A percentile compares a stretch with the other conserved stretches of the same genome.
phyloP scores from a whole-genome alignment of 2,888 invertebrate species.

The Andrena chrysosceles region DNA sequence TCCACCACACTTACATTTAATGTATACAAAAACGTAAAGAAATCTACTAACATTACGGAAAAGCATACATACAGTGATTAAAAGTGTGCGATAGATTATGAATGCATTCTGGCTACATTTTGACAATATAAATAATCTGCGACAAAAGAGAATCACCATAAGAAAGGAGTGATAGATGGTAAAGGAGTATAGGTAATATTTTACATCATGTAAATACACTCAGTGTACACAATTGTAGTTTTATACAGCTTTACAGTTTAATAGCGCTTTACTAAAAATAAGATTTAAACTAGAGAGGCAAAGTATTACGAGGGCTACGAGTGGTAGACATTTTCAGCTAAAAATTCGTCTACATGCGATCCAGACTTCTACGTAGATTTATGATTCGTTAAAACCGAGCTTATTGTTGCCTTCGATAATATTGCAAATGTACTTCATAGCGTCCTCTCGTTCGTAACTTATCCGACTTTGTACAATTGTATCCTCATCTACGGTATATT shows the following conservation, averaged over 20 bases:
- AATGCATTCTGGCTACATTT: constrained; percentile 17
- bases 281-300: constrained; percentile 19
- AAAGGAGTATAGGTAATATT: constrained; percentile 37
- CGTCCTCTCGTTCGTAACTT: constrained; percentile 30
- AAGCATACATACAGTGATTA: constrained; percentile 48
- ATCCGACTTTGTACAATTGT: constrained; percentile 50
- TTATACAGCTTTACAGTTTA: constrained; percentile 50
- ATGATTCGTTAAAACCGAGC: constrained; percentile 33
- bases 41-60: constrained; percentile 41
- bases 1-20: constrained; percentile 70
- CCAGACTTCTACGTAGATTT: constrained; percentile 35
- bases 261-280: constrained; percentile 17
- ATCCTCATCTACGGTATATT: constrained; percentile 21
- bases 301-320: constrained; percentile 19
- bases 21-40: constrained; percentile 72
- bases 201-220: constrained; percentile 53
- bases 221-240: constrained; percentile 38
- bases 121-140: constrained; percentile 42
- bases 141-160: constrained; percentile 25
- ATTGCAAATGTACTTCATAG: constrained; percentile 43
- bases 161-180: constrained; percentile 41
- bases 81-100: constrained; percentile 21
- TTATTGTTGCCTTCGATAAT: constrained; percentile 43
- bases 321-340: constrained; percentile 22
- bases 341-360: constrained; percentile 31